Evolutionary conservation across 2,888 invertebrate species (phyloP).

Genomic region (Strigamia transsilvanica): DNA sequence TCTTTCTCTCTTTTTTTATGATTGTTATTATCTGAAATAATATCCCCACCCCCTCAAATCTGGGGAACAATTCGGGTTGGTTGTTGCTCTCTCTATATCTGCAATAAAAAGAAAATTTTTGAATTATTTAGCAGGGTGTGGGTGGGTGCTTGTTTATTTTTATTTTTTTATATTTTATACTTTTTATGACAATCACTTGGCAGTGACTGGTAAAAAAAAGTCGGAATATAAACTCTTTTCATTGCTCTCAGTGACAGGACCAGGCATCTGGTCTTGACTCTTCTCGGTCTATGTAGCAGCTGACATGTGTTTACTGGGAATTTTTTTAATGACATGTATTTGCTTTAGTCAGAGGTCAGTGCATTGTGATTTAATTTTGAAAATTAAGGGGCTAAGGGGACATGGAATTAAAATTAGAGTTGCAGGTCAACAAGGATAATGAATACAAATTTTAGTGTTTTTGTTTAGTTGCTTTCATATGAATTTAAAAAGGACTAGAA

Average conservation of each 20-base stretch:
- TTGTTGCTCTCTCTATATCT: not conserved
- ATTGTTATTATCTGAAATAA: not conserved
- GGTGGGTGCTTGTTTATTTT: too few relatives aligned
- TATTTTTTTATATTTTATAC: too few relatives aligned
- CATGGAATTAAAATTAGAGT: not conserved
- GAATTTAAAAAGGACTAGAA: too few relatives aligned
- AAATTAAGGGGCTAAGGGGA: not conserved
- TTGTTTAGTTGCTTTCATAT: too few relatives aligned
- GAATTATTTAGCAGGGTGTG: not conserved
- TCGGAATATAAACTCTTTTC: not conserved
- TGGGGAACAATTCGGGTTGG: not conserved
- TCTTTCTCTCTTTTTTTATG: not conserved
- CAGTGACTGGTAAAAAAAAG: constrained; percentile 4
- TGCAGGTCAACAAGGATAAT: not conserved
- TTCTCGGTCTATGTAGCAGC: not conserved
- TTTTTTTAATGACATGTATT: not conserved
- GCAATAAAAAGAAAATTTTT: not conserved
- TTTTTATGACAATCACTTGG: constrained; percentile 1
- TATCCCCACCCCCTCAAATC: not conserved
- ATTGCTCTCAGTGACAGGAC: constrained; percentile 6
- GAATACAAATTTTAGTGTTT: too few relatives aligned
- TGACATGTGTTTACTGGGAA: not conserved
- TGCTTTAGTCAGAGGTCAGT: not conserved
- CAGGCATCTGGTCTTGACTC: constrained; percentile 27
- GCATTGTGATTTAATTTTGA: not conserved